phyloP scores from a whole-genome alignment of 2,888 invertebrate species.

The Lepidocyrtinus sp. region DNA sequence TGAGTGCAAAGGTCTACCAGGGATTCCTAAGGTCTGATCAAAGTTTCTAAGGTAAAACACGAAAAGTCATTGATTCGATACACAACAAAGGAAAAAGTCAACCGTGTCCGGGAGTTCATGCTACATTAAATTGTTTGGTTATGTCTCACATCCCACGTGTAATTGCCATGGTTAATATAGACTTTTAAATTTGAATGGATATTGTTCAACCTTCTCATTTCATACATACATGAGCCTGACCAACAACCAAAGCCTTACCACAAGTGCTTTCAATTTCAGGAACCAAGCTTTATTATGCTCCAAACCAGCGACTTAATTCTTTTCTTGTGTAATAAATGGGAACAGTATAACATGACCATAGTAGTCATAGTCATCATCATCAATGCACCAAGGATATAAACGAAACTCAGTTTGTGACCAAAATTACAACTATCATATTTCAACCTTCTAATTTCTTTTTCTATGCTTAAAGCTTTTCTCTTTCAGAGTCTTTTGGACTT shows the following conservation, averaged over 20 bases:
- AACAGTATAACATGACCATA: neutral
- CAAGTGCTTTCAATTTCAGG: neutral
- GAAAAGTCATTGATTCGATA: neutral
- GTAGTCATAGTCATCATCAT: neutral
- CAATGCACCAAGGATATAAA: neutral
- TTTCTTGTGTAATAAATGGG: neutral
- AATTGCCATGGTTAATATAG: neutral
- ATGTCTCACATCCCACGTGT: neutral
- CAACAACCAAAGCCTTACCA: neutral
- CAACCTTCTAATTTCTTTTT: constrained; percentile 5
- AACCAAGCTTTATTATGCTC: neutral
- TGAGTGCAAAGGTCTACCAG: neutral
- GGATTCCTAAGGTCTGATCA: neutral
- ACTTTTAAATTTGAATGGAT: neutral
- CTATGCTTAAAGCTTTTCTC: neutral
- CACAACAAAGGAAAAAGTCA: constrained; percentile 21
- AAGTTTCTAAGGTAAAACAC: neutral
- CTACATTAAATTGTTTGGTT: constrained; percentile 10
- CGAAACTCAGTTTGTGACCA: neutral
- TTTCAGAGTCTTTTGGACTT: neutral
- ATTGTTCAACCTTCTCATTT: neutral
- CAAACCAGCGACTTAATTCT: neutral
- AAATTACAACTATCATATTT: constrained; percentile 3
- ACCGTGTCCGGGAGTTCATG: constrained; percentile 24
- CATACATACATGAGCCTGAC: neutral